Evolutionary conservation across 2,888 invertebrate genomes (phyloP).

Genomic region (Odiellus spinosus): DNA sequence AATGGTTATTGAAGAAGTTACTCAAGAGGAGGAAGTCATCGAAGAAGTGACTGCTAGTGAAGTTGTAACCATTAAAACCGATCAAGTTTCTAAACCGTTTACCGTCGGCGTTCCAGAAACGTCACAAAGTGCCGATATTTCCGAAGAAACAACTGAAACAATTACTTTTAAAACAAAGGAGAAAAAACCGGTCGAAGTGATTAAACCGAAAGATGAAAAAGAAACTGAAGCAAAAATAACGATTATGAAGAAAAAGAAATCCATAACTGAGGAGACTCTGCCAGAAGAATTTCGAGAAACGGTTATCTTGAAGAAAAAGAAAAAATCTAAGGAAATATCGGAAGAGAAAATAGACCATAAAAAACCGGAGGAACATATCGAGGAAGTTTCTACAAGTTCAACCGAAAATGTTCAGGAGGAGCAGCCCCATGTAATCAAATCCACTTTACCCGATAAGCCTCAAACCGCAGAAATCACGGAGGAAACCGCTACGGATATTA

Average conservation of each 20-base stretch:
- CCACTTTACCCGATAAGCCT: constrained; percentile 4
- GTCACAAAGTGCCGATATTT: too few species aligned
- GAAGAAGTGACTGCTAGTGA: neutral
- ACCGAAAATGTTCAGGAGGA: constrained; percentile 6
- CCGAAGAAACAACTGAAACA: too few species aligned
- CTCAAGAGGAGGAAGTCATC: neutral
- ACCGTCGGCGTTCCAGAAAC: neutral
- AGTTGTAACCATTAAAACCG: neutral
- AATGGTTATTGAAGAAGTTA: neutral
- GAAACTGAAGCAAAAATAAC: constrained; percentile 7
- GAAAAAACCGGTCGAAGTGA: too few species aligned
- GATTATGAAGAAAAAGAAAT: constrained; percentile 3
- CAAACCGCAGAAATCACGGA: constrained; percentile 7
- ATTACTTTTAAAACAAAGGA: too few species aligned
- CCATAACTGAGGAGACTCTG: neutral
- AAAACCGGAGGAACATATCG: constrained; percentile 5
- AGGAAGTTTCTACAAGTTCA: constrained; percentile 10
- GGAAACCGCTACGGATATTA: constrained; percentile 24
- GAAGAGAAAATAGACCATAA: constrained; percentile 17
- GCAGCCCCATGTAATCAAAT: constrained; percentile 7
- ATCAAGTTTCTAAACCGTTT: neutral
- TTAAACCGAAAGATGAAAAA: constrained; percentile 2
- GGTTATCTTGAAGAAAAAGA: too few species aligned
- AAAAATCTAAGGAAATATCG: constrained; percentile 15
- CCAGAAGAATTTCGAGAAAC: too few species aligned